phyloP scores from a whole-genome alignment of 2,113 vertebrate genomes.

The Phycodurus eques region DNA sequence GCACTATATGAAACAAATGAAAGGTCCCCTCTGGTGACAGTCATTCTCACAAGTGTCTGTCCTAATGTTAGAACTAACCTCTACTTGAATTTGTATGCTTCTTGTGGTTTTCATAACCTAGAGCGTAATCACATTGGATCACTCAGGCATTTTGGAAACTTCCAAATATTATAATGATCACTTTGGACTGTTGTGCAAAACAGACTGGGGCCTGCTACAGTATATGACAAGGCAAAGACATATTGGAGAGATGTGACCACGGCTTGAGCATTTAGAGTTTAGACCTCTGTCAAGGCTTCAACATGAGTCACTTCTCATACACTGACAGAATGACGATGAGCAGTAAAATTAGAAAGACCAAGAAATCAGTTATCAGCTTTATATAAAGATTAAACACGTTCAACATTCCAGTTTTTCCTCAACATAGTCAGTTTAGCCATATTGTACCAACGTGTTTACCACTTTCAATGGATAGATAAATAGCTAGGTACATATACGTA shows the following conservation, averaged over 20 bases:
- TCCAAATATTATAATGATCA: conserved; percentile 13
- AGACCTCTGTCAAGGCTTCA: neutral
- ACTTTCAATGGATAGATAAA: too few species aligned
- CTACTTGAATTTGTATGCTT: neutral
- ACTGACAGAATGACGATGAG: neutral
- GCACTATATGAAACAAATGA: conserved; percentile 29
- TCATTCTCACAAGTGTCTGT: conserved; percentile 22
- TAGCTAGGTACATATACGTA: too few species aligned
- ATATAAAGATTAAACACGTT: too few species aligned
- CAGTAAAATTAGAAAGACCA: too few species aligned
- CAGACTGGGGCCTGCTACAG: neutral
- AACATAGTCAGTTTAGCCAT: too few species aligned
- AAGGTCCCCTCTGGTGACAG: conserved; percentile 36
- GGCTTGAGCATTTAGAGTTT: neutral
- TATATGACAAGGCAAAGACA: neutral
- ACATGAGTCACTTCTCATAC: neutral
- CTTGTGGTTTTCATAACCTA: neutral
- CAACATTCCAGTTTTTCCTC: too few species aligned
- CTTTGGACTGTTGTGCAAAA: neutral
- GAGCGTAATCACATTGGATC: neutral
- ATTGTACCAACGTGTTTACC: too few species aligned
- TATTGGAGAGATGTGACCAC: neutral
- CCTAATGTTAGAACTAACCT: neutral
- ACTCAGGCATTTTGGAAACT: conserved; percentile 2
- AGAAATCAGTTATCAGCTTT: too few species aligned